Percentiles rank a stretch among this genome's conserved stretches.
These are phyloP conservation scores for Microctonus hyperodae DNA, from an alignment of 2,888 invertebrate genomes.

Conservation along the genomic window DNA sequence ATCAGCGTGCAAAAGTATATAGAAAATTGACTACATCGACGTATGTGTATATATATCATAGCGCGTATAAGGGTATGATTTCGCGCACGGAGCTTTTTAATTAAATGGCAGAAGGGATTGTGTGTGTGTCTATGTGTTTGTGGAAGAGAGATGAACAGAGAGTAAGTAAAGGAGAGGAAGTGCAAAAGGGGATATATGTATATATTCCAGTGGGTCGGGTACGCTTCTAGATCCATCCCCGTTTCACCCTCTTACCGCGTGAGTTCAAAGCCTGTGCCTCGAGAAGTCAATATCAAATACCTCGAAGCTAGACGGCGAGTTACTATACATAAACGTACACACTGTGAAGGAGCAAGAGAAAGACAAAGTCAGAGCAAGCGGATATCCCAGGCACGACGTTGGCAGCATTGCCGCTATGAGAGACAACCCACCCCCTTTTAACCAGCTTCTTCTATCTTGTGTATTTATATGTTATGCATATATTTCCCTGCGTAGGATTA, in stretches of 20 bases:
- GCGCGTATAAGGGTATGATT: slow-evolving; percentile 28
- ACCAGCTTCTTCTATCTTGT: not conserved
- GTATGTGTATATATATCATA: slow-evolving; percentile 31
- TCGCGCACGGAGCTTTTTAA: slow-evolving; percentile 53
- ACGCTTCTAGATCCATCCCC: slow-evolving; percentile 18
- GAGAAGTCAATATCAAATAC: slow-evolving; percentile 64
- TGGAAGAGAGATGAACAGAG: slow-evolving; percentile 25
- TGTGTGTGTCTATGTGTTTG: no score
- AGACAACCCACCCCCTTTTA: slow-evolving; percentile 24
- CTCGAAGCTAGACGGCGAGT: slow-evolving; percentile 58
- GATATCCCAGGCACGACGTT: slow-evolving; percentile 36
- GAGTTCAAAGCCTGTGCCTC: slow-evolving; percentile 48
- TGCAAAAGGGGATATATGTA: slow-evolving; percentile 15
- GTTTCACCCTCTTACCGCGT: slow-evolving; percentile 17
- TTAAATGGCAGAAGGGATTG: slow-evolving; percentile 49
- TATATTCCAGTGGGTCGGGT: not conserved
- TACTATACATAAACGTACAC: slow-evolving; percentile 32
- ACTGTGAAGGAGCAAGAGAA: slow-evolving; percentile 23
- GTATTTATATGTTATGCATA: not conserved
- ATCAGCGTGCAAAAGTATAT: not conserved
- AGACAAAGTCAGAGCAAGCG: not conserved
- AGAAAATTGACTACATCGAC: slow-evolving; percentile 29
- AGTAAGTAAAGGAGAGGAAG: slow-evolving; percentile 5
- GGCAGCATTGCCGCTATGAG: slow-evolving; percentile 22
- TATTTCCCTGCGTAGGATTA: not conserved